These are phyloP conservation scores for Gymnocypris eckloni DNA, from an alignment of 2,797 vertebrate species.

Conservation along the genomic window DNA sequence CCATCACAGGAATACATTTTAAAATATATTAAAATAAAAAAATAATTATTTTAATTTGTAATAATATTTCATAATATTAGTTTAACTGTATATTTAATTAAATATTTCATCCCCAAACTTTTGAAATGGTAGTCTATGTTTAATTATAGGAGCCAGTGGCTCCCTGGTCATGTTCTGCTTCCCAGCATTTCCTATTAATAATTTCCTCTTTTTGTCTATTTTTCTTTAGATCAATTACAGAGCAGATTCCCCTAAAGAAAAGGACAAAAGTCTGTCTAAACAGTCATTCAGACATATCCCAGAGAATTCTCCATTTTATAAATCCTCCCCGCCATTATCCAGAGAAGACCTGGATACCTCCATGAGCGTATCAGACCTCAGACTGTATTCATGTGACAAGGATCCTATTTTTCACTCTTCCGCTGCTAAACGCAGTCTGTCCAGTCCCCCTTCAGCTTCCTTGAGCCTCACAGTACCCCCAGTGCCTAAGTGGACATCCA, in stretches of 20 bases:
- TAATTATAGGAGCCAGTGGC: not conserved
- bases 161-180: not conserved
- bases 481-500: slow-evolving; percentile 66
- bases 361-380: slow-evolving; percentile 59
- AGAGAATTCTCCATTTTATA: slow-evolving; percentile 44
- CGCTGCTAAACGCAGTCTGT: slow-evolving; percentile 60
- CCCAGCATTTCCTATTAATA: not conserved
- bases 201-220: not conserved
- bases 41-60: not conserved
- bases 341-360: slow-evolving; percentile 59
- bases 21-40: not conserved
- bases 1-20: not conserved
- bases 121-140: not conserved
- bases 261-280: slow-evolving; percentile 27
- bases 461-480: slow-evolving; percentile 61
- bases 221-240: slow-evolving; percentile 26
- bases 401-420: slow-evolving; percentile 40
- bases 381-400: slow-evolving; percentile 36
- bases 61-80: not conserved
- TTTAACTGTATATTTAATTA: not conserved
- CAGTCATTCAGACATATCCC: slow-evolving; percentile 34
- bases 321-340: slow-evolving; percentile 48
- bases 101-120: not conserved
- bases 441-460: slow-evolving; percentile 63
- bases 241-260: slow-evolving; percentile 36